Base-by-base conservation (phyloP, 1,140 invertebrate species). In the Atta colombica region DNA sequence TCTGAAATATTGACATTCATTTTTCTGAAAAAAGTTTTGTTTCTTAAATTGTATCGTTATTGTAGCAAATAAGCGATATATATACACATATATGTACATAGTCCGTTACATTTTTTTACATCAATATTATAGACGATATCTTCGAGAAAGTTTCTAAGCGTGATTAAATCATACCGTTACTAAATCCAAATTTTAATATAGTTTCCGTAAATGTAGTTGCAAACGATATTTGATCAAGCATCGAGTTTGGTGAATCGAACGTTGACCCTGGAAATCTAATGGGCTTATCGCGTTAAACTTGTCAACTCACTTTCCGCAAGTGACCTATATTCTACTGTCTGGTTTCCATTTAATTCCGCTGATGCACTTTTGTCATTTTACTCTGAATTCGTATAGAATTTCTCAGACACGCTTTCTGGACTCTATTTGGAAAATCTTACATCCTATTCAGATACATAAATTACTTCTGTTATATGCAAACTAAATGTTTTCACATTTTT, bases 301-400 rank as follows among this genome's bases (percentile, higher is more conserved):
- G 88, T 87, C 91, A 90, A 92, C 92, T 93, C 92, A 90, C 92
- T 93, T 93, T 93, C 92, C 86, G 89, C 80, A 71, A 86, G 55
- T 92, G 91, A 93, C 92, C 92, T 45, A 74, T 89, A 92, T 92
- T 80, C 60, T 66, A 68, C 87, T 61, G 68, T 63, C 71, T 65
- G 51, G 78, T 91, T 90, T 88, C 89, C 85, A 63, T 87, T 91
- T 90, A 69, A 89, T 45, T 77, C 25, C 75, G 39, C 55, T 51
- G 78, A 25, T 66, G 66, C 66, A 90, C 86, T 91, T 92, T 88
- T 90, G 91, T 85, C 58, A 69, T 66, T 88, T 69, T 58, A 66
- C 49, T 18, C 16, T 6, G 31, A 39, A 85, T 21, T 39, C n/a
- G 74, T 75, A 14, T 35, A 39, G 55, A 39, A 65, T 91, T 92